These are phyloP conservation scores for Ditylenchus dipsaci DNA, from an alignment of 1,140 invertebrate species.

Conservation along the genomic window DNA sequence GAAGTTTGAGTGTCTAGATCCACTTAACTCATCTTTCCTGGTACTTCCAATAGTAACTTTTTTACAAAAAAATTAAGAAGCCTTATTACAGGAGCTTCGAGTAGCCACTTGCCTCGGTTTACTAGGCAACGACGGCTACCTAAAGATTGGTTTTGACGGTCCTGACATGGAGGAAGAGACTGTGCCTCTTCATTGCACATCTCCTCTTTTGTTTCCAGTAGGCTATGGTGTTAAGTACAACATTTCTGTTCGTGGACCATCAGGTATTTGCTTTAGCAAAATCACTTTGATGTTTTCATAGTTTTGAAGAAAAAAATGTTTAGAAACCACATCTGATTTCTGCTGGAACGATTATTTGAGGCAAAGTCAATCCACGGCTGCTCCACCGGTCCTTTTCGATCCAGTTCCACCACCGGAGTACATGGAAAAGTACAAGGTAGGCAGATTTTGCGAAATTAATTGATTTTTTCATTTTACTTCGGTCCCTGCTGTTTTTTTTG, in stretches of 20 bases:
- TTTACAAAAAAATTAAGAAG: too few relatives aligned
- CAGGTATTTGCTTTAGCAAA: conserved; percentile 3
- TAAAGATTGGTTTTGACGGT: conserved; percentile 45
- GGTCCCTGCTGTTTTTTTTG: too few relatives aligned
- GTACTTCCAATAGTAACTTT: background rate
- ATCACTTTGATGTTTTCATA: too few relatives aligned
- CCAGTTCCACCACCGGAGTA: conserved; percentile 6
- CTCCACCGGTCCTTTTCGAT: conserved; percentile 21
- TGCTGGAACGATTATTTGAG: conserved; percentile 25
- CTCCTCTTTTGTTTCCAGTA: conserved; percentile 28
- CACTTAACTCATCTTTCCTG: conserved; percentile 29
- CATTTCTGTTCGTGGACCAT: conserved; percentile 18
- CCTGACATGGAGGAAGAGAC: conserved; percentile 38
- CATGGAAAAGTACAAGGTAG: conserved; percentile 23
- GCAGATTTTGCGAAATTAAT: background rate
- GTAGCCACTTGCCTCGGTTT: conserved; percentile 37
- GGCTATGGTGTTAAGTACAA: conserved; percentile 20
- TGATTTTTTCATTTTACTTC: too few relatives aligned
- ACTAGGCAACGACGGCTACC: conserved; percentile 27
- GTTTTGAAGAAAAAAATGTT: background rate
- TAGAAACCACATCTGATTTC: conserved; percentile 18
- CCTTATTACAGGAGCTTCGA: conserved; percentile 1
- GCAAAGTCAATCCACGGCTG: conserved; percentile 25
- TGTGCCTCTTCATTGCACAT: conserved; percentile 25
- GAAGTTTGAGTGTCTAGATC: conserved; percentile 45